Evolutionary conservation across 2,888 invertebrate genomes (phyloP).

Genomic region (Ceraclea dissimilis): DNA sequence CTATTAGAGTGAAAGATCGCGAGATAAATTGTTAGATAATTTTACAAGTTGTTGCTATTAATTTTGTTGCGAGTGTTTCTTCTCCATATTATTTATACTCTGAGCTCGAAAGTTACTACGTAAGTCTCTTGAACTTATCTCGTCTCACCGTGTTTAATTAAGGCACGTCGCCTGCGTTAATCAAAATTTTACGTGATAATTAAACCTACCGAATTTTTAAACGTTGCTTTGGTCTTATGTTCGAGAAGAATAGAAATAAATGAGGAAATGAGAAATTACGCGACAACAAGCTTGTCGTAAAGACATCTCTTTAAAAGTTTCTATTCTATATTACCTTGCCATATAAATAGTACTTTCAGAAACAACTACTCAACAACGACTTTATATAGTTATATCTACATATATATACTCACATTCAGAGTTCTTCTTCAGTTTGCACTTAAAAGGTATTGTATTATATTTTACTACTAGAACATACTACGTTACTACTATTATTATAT

Average conservation of each 20-base stretch:
- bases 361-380: too few species aligned
- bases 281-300: too few species aligned
- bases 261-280: too few species aligned
- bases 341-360: too few species aligned
- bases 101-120: not conserved
- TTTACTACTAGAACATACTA: too few species aligned
- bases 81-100: not conserved
- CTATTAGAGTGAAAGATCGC: not conserved
- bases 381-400: too few species aligned
- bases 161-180: slow-evolving; percentile 2
- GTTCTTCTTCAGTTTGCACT: too few species aligned
- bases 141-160: slow-evolving; percentile 6
- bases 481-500: too few species aligned
- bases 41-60: slow-evolving; percentile 1
- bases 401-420: too few species aligned
- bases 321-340: too few species aligned
- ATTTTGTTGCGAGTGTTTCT: not conserved
- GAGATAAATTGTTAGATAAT: slow-evolving; percentile 2
- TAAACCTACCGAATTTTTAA: slow-evolving; percentile 1
- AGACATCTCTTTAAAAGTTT: too few species aligned
- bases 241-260: not conserved
- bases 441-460: too few species aligned
- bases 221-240: not conserved
- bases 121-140: not conserved
- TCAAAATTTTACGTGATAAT: slow-evolving; percentile 11